phyloP scores from a whole-genome alignment of 1,140 invertebrate genomes.

The Listronotus bonariensis region DNA sequence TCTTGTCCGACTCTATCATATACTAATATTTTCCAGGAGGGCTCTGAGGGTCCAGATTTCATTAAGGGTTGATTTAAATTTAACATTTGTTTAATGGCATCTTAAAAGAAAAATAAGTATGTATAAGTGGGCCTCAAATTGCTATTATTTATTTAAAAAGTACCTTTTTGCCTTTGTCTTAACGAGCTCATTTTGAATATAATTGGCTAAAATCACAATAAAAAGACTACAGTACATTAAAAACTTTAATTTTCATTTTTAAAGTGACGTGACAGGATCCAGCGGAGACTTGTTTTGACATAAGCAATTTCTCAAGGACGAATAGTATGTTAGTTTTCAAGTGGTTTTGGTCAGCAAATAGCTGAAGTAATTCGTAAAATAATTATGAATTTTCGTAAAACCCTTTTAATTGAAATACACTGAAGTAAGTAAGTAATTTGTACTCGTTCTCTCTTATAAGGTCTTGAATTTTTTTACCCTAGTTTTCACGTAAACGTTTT shows the following conservation, averaged over 20 bases:
- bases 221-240: not conserved
- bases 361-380: too few species aligned
- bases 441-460: too few species aligned
- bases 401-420: too few species aligned
- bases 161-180: slow-evolving; percentile 28
- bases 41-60: slow-evolving; percentile 78
- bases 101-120: slow-evolving; percentile 56
- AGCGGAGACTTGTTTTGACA: not conserved
- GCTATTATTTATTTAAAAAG: not conserved
- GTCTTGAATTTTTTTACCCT: too few species aligned
- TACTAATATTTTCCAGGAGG: slow-evolving; percentile 94
- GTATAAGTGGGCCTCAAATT: too few species aligned
- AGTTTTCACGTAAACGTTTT: not conserved
- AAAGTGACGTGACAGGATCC: slow-evolving; percentile 5
- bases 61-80: slow-evolving; percentile 84
- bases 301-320: too few species aligned
- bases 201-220: not conserved
- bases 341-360: too few species aligned
- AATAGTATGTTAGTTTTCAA: too few species aligned
- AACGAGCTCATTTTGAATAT: slow-evolving; percentile 30
- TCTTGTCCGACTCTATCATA: slow-evolving; percentile 97
- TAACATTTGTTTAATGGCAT: slow-evolving; percentile 90
- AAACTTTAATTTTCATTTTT: not conserved
- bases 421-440: too few species aligned
- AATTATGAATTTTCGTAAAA: too few species aligned